Percentiles rank a stretch among this genome's conserved stretches.
phyloP scores from a whole-genome alignment of 2,888 invertebrate genomes.

The Pristionchus exspectatus region DNA sequence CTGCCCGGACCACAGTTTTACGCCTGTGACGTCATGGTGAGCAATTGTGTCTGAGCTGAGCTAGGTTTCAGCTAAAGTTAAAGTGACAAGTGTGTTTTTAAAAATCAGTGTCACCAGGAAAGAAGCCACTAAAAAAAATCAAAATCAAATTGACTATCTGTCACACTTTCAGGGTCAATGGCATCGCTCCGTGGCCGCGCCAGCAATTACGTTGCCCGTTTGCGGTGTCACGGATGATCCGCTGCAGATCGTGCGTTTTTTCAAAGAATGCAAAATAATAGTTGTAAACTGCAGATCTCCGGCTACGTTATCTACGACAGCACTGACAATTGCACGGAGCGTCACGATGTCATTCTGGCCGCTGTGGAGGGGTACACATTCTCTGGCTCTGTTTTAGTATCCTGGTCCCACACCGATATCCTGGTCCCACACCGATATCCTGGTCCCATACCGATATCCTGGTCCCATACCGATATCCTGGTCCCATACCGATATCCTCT shows the following conservation, averaged over 20 bases:
- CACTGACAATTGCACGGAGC: not conserved
- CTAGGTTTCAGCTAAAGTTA: no score
- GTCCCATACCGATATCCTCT: no score
- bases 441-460: no score
- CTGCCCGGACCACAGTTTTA: constrained; percentile 25
- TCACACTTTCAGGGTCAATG: constrained; percentile 1
- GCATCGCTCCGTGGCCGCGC: not conserved
- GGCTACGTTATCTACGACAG: not conserved
- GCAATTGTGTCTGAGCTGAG: not conserved
- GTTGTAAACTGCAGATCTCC: not conserved
- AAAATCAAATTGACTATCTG: no score
- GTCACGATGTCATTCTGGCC: not conserved
- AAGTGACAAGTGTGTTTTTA: no score
- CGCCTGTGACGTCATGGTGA: not conserved
- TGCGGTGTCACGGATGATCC: not conserved
- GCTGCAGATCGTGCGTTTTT: not conserved
- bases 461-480: no score
- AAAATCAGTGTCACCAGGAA: no score
- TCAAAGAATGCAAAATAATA: no score
- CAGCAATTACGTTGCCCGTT: not conserved
- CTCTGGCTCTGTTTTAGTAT: no score
- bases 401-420: no score
- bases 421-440: no score
- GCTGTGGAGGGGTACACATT: not conserved
- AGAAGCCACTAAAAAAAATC: not conserved